Evolutionary conservation across 1,140 invertebrate genomes (phyloP).

Genomic region (Cotesia typhae): DNA sequence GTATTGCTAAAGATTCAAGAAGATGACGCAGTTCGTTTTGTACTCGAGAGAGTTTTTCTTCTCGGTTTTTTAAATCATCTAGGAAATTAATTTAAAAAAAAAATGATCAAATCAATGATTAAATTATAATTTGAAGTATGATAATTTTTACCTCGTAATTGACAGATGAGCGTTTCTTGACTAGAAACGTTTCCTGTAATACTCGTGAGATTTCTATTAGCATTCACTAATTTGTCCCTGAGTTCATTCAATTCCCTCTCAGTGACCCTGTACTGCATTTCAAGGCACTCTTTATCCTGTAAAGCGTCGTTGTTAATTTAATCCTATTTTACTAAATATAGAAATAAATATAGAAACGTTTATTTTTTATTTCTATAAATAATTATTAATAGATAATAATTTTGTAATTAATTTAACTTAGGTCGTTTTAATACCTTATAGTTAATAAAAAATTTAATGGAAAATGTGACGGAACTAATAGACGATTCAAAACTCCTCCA

Average conservation of each 20-base stretch:
- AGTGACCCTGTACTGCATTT: slow-evolving; percentile 72
- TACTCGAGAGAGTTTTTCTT: slow-evolving; percentile 73
- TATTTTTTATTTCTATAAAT: no score
- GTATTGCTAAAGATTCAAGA: slow-evolving; percentile 74
- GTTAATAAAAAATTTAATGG: no score
- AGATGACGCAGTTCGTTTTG: slow-evolving; percentile 73
- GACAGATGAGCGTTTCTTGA: slow-evolving; percentile 73
- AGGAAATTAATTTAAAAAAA: slow-evolving; percentile 45
- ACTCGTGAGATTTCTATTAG: slow-evolving; percentile 71
- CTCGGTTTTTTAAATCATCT: slow-evolving; percentile 76
- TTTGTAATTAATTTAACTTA: no score
- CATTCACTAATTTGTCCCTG: slow-evolving; percentile 72
- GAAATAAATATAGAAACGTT: no score
- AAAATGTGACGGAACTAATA: no score
- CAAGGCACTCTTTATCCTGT: slow-evolving; percentile 74
- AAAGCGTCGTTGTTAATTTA: slow-evolving; percentile 3
- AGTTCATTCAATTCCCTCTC: slow-evolving; percentile 74
- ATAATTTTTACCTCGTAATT: slow-evolving; percentile 70
- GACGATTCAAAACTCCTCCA: no score
- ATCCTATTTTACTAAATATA: not conserved
- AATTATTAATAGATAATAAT: no score
- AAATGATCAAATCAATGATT: not conserved
- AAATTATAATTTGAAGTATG: not conserved
- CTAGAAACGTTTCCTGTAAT: slow-evolving; percentile 75
- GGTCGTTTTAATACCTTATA: no score